phyloP scores from a whole-genome alignment of 2,797 vertebrate genomes.

The Pseudopleuronectes americanus region DNA sequence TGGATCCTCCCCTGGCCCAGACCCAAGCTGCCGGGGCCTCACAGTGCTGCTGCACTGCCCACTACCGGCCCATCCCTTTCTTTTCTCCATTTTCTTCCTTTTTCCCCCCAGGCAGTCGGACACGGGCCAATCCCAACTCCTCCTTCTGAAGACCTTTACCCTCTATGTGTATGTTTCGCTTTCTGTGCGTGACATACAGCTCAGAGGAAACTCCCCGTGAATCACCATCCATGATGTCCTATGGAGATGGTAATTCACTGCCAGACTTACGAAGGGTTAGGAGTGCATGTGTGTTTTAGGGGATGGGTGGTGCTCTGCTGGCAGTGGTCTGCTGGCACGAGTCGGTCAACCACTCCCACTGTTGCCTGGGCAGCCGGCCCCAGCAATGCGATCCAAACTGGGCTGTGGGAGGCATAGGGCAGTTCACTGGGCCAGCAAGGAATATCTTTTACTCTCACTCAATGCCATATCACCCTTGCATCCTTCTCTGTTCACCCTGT shows the following conservation, averaged over 20 bases:
- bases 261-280: slow-evolving; percentile 30
- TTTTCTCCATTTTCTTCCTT: slow-evolving; percentile 19
- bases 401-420: slow-evolving; percentile 49
- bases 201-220: slow-evolving; percentile 77
- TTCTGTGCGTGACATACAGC: slow-evolving; percentile 33
- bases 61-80: slow-evolving; percentile 48
- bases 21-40: slow-evolving; percentile 52
- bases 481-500: slow-evolving; percentile 14
- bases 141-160: slow-evolving; percentile 35
- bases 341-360: slow-evolving; percentile 64
- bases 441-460: slow-evolving; percentile 34
- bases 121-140: slow-evolving; percentile 20
- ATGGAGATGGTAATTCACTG: slow-evolving; percentile 33
- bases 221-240: slow-evolving; percentile 56
- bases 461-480: slow-evolving; percentile 35
- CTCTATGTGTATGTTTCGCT: slow-evolving; percentile 20
- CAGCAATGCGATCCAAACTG: slow-evolving; percentile 49
- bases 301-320: slow-evolving; percentile 37
- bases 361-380: slow-evolving; percentile 60
- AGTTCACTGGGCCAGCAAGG: slow-evolving; percentile 36
- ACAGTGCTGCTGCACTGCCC: slow-evolving; percentile 47
- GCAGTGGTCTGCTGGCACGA: slow-evolving; percentile 49
- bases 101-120: slow-evolving; percentile 20
- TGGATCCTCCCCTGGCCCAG: slow-evolving; percentile 66
- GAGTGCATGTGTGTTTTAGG: slow-evolving; percentile 10